These are phyloP conservation scores for Craniophora ligustri DNA, from an alignment of 2,888 invertebrate species.

Conservation along the genomic window DNA sequence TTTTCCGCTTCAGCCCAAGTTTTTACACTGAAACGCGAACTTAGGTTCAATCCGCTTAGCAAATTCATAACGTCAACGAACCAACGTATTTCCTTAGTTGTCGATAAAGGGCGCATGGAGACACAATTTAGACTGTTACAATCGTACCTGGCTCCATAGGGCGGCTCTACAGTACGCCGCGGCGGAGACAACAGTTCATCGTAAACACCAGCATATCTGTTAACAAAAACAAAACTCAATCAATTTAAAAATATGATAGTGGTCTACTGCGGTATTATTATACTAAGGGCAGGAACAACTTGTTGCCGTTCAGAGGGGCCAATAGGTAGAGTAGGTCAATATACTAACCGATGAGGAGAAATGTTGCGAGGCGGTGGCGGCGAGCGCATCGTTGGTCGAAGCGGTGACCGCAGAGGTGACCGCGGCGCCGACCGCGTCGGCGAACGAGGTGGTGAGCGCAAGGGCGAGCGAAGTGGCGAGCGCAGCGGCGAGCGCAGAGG, in stretches of 20 bases:
- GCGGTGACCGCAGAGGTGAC: constrained; percentile 61
- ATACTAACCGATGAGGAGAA: constrained; percentile 75
- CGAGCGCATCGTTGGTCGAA: constrained; percentile 61
- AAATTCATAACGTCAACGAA: constrained; percentile 69
- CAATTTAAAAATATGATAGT: too few relatives aligned
- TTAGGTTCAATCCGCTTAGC: constrained; percentile 82
- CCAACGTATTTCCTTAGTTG: constrained; percentile 63
- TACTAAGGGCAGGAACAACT: too few relatives aligned
- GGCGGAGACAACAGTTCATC: constrained; percentile 86
- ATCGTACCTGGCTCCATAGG: constrained; percentile 87
- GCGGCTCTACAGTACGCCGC: constrained; percentile 84
- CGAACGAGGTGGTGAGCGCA: constrained; percentile 59
- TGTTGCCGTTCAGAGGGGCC: too few relatives aligned
- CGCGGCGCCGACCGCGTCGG: constrained; percentile 61
- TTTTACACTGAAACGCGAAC: constrained; percentile 61
- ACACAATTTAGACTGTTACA: constrained; percentile 84
- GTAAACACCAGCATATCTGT: constrained; percentile 83
- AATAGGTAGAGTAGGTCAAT: not conserved
- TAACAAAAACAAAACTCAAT: constrained; percentile 35
- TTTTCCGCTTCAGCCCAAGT: constrained; percentile 32
- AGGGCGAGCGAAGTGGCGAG: constrained; percentile 61
- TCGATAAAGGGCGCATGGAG: constrained; percentile 68
- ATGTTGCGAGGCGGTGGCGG: constrained; percentile 57
- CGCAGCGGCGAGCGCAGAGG: constrained; percentile 63
- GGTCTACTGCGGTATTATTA: too few relatives aligned